A percentile compares a stretch with the other conserved stretches of the same genome.
Conservation (phyloP, 2,888 invertebrate genomes). For the Bombylius discolor region DNA sequence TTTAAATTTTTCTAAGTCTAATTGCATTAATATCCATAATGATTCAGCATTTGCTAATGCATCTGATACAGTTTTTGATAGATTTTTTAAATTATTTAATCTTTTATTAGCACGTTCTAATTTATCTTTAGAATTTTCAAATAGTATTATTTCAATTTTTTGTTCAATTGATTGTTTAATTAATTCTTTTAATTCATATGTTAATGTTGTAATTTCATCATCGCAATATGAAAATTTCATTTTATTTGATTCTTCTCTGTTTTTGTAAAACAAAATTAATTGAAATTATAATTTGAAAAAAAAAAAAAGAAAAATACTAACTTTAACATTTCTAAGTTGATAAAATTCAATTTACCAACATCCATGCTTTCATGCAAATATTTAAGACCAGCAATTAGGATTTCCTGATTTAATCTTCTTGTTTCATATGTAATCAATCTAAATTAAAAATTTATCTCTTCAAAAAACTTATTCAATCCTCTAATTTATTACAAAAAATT, state of each 20-base stretch:
- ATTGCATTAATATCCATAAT: conserved; percentile 32
- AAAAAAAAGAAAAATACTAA: not conserved
- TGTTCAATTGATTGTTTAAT: conserved; percentile 26
- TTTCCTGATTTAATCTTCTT: not conserved
- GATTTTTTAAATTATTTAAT: conserved; percentile 22
- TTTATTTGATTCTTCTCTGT: conserved; percentile 25
- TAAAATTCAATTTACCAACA: conserved; percentile 23
- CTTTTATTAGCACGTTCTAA: conserved; percentile 25
- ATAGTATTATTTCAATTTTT: conserved; percentile 27
- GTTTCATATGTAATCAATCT: conserved; percentile 3
- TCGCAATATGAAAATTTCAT: conserved; percentile 23
- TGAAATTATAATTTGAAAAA: not conserved
- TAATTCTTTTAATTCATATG: conserved; percentile 21
- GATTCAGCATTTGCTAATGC: conserved; percentile 30
- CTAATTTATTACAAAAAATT: no score
- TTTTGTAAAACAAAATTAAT: not conserved
- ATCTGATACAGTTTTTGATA: conserved; percentile 27
- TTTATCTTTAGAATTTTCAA: conserved; percentile 31
- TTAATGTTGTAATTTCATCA: conserved; percentile 21
- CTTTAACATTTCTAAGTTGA: conserved; percentile 25
- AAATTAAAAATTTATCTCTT: not conserved
- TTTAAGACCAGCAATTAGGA: conserved; percentile 17
- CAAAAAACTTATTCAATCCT: no score
- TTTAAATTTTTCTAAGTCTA: conserved; percentile 30
- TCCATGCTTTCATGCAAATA: conserved; percentile 23